Percentiles rank a stretch among this genome's conserved stretches.
These are phyloP conservation scores for Chaetodon trifasciatus DNA, from an alignment of 2,797 vertebrate genomes.

Conservation along the genomic window DNA sequence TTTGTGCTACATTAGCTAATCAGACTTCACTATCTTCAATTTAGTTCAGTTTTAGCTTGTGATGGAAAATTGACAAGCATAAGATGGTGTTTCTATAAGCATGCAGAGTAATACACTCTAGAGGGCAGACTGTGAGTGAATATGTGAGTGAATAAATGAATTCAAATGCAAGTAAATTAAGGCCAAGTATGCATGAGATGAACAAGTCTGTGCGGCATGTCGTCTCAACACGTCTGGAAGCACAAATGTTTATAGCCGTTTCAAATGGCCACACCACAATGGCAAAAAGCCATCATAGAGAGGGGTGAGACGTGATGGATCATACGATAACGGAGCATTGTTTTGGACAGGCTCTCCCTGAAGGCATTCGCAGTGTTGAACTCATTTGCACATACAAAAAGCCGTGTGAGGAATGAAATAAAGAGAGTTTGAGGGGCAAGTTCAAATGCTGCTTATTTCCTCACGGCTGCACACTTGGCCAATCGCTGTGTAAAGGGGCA, in stretches of 20 bases:
- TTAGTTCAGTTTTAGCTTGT: not conserved
- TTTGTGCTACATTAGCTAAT: no score
- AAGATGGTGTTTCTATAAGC: not conserved
- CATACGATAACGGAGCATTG: not conserved
- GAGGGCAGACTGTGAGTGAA: constrained; percentile 3
- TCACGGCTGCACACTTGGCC: no score
- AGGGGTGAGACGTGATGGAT: constrained; percentile 19
- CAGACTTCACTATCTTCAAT: not conserved
- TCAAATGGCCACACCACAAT: not conserved
- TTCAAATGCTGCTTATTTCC: not conserved
- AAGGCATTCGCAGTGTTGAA: not conserved
- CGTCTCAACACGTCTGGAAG: not conserved
- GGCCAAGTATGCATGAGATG: not conserved
- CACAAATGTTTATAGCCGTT: not conserved
- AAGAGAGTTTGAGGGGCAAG: not conserved
- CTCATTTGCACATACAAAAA: constrained; percentile 4
- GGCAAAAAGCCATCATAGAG: not conserved
- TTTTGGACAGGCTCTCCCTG: not conserved
- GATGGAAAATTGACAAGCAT: not conserved
- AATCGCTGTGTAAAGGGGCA: not conserved
- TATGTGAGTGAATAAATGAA: constrained; percentile 8
- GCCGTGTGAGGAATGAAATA: not conserved
- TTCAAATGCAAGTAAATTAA: constrained; percentile 24
- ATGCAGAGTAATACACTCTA: not conserved
- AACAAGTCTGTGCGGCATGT: not conserved